Evolutionary conservation across 92 coral and sea anemone species (phyloP).

Genomic region (Parazoanthus swiftii): DNA sequence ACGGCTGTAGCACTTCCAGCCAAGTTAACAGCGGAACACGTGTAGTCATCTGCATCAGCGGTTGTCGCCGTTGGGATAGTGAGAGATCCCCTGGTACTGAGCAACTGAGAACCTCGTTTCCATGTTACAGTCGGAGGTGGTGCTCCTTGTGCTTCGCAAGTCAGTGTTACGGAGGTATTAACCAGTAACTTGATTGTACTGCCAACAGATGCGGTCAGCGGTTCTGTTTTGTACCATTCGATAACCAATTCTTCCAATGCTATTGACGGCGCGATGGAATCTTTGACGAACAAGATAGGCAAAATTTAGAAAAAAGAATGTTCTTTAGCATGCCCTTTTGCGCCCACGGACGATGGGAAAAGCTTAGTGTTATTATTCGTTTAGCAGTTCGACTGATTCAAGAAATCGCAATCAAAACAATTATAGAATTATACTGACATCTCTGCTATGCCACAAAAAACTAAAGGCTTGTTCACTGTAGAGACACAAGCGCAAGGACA

Average conservation of each 20-base stretch:
- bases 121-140: conserved; percentile 70
- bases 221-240: conserved; percentile 43
- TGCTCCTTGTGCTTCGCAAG: conserved; percentile 66
- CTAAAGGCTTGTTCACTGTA: no score
- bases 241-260: conserved; percentile 39
- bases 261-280: conserved; percentile 59
- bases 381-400: neutral
- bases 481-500: no score
- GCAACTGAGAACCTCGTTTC: conserved; percentile 55
- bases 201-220: conserved; percentile 61
- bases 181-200: conserved; percentile 58
- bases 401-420: no score
- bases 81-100: conserved; percentile 46
- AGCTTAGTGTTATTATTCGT: neutral
- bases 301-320: neutral
- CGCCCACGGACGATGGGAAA: neutral
- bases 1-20: conserved; percentile 64
- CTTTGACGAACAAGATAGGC: conserved; percentile 22
- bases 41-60: conserved; percentile 62
- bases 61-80: conserved; percentile 50
- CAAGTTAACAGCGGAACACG: conserved; percentile 67
- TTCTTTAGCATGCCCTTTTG: no score
- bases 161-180: conserved; percentile 62
- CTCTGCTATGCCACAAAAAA: neutral
- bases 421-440: neutral